Evolutionary conservation across 2,888 invertebrate genomes (phyloP).

Genomic region (Embidobia sp.): DNA sequence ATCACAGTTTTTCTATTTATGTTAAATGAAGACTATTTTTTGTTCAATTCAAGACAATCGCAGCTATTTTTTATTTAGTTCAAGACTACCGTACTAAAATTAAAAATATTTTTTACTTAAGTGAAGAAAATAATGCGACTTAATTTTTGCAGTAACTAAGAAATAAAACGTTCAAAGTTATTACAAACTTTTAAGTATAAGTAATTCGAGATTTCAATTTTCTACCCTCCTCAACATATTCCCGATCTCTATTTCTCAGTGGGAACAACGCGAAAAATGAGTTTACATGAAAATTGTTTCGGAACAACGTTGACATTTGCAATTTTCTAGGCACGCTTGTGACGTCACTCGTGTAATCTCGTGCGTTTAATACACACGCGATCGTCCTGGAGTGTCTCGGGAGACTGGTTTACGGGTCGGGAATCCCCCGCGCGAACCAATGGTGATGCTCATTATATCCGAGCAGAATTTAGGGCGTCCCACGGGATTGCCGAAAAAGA

Average conservation of each 20-base stretch:
- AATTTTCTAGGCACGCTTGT: conserved; percentile 24
- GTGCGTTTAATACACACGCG: conserved; percentile 56
- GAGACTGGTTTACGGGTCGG: conserved; percentile 72
- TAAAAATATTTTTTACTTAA: too few species aligned
- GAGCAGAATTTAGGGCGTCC: conserved; percentile 53
- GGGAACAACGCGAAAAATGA: not conserved
- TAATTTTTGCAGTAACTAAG: too few species aligned
- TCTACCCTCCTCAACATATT: not conserved
- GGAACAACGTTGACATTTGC: conserved; percentile 17
- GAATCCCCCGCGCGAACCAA: conserved; percentile 64
- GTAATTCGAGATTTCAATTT: too few species aligned
- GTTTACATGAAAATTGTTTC: conserved; percentile 6
- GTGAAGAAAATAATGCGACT: too few species aligned
- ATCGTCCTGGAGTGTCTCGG: conserved; percentile 47
- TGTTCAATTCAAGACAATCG: too few species aligned
- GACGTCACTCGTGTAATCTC: conserved; percentile 59
- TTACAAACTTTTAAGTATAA: too few species aligned
- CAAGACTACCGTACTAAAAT: too few species aligned
- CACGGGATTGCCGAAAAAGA: conserved; percentile 51
- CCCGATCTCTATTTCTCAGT: not conserved
- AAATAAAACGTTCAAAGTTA: too few species aligned
- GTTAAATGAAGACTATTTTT: too few species aligned
- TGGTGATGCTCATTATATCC: conserved; percentile 67
- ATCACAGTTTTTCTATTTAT: too few species aligned
- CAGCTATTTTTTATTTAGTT: too few species aligned